Evolutionary conservation across 1,140 invertebrate genomes (phyloP).

Genomic region (Caerostris darwini): DNA sequence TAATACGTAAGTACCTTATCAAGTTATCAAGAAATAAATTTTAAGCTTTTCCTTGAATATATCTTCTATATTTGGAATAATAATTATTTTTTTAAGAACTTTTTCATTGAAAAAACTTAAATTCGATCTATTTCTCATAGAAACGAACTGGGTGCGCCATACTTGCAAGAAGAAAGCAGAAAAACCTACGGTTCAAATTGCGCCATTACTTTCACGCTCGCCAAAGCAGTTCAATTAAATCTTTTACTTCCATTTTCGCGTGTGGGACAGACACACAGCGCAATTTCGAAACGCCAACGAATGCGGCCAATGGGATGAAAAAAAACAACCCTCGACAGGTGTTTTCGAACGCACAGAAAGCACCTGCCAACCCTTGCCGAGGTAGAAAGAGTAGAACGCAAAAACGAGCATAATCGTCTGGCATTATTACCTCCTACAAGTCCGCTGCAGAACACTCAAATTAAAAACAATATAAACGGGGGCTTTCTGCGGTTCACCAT

Average conservation of each 20-base stretch:
- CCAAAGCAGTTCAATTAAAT: constrained; percentile 59
- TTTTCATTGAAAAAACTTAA: too few relatives aligned
- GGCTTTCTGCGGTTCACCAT: constrained; percentile 70
- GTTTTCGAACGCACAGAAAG: constrained; percentile 46
- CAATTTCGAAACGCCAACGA: not conserved
- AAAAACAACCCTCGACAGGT: constrained; percentile 73
- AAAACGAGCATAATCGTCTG: constrained; percentile 29
- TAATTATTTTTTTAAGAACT: too few relatives aligned
- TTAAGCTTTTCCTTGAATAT: too few relatives aligned
- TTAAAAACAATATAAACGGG: constrained; percentile 43
- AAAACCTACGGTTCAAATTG: constrained; percentile 7
- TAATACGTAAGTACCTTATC: too few relatives aligned
- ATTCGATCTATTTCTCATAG: too few relatives aligned
- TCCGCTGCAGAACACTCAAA: not conserved
- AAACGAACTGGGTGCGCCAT: not conserved
- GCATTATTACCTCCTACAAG: constrained; percentile 40
- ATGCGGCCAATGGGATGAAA: constrained; percentile 32
- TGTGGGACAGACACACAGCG: not conserved
- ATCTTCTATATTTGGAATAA: too few relatives aligned
- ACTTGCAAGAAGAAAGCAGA: not conserved
- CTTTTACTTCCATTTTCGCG: not conserved
- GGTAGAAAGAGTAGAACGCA: constrained; percentile 23
- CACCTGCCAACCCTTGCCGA: constrained; percentile 36
- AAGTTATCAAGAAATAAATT: too few relatives aligned
- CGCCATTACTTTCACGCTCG: not conserved